phyloP scores from a whole-genome alignment of 1,140 invertebrate genomes.

The Drosophila mojavensis region DNA sequence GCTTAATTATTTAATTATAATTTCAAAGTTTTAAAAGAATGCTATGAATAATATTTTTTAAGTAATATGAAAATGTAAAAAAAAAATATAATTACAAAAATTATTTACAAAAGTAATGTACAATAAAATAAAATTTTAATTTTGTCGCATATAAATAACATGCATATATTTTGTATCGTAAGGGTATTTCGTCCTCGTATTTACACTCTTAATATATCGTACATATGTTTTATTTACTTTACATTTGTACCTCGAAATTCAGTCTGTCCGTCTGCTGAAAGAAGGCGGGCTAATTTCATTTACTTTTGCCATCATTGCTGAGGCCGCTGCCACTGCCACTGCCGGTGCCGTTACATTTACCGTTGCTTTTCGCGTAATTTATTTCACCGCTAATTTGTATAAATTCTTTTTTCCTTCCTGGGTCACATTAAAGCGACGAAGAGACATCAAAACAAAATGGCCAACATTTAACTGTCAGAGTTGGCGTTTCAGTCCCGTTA shows the following conservation, averaged over 20 bases:
- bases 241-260: constrained; percentile 42
- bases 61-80: no score
- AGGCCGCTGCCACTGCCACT: constrained; percentile 18
- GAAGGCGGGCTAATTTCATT: constrained; percentile 62
- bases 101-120: no score
- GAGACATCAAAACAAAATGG: constrained; percentile 59
- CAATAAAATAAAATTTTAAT: no score
- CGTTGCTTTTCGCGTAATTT: constrained; percentile 48
- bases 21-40: no score
- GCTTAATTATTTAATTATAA: no score
- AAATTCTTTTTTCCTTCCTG: constrained; percentile 57
- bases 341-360: constrained; percentile 21
- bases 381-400: constrained; percentile 77
- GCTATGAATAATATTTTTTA: no score
- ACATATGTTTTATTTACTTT: constrained; percentile 59
- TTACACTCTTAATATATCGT: background rate
- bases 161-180: no score
- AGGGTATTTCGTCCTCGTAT: constrained; percentile 13
- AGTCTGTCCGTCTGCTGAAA: constrained; percentile 21
- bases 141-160: no score
- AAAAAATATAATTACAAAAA: no score
- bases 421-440: constrained; percentile 52
- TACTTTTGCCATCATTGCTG: constrained; percentile 19
- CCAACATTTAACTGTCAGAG: constrained; percentile 50
- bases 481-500: constrained; percentile 11